These are phyloP conservation scores for Tricholaema leucomelas DNA, from an alignment of 2,113 vertebrate genomes.

Conservation along the genomic window DNA sequence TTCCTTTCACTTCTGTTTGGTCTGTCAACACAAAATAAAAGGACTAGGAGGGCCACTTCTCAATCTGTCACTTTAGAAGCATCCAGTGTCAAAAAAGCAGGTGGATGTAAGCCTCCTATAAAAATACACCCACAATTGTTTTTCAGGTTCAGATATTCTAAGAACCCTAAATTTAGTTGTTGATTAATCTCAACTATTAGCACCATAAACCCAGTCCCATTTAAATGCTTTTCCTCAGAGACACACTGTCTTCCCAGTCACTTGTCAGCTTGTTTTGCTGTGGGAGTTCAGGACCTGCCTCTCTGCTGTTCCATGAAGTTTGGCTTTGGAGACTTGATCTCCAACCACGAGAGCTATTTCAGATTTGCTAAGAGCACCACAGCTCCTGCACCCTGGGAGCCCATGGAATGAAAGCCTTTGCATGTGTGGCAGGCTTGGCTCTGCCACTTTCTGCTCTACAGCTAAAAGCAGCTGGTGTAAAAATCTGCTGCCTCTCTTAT, in stretches of 20 bases:
- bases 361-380: conserved; percentile 3
- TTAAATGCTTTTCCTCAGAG: background rate
- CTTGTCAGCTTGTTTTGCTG: background rate
- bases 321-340: background rate
- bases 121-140: background rate
- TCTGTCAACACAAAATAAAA: background rate
- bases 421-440: background rate
- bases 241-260: background rate
- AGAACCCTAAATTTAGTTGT: background rate
- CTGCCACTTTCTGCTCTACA: background rate
- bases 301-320: background rate
- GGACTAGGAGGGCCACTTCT: background rate
- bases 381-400: background rate
- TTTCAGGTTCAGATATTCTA: background rate
- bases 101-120: background rate
- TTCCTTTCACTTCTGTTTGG: background rate
- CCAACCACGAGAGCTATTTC: conserved; percentile 19
- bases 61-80: background rate
- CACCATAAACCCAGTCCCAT: background rate
- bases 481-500: background rate
- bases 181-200: background rate
- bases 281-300: background rate
- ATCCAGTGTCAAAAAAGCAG: background rate
- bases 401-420: background rate
- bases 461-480: background rate